A percentile compares a stretch with the other conserved stretches of the same genome.
Conservation (phyloP, 2,888 invertebrate species). For the Sesia bembeciformis region DNA sequence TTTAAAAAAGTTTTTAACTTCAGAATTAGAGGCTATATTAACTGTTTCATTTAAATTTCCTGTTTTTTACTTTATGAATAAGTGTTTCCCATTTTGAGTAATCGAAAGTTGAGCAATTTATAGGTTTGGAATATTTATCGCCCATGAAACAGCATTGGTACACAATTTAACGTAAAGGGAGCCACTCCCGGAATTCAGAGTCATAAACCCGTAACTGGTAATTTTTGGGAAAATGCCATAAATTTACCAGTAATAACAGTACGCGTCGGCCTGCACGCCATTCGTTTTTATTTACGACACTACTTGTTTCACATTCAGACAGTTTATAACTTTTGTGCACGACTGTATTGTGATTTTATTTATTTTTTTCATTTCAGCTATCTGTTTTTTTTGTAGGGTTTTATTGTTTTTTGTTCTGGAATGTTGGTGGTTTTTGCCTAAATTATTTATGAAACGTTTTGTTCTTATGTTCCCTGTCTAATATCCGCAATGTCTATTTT, state of each 20-base stretch:
- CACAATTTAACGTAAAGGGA: too few species aligned
- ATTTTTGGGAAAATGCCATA: constrained; percentile 15
- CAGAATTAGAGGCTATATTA: too few species aligned
- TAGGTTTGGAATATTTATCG: too few species aligned
- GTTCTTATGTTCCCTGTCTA: too few species aligned
- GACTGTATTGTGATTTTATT: constrained; percentile 61
- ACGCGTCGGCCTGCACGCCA: constrained; percentile 40
- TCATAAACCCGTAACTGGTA: constrained; percentile 23
- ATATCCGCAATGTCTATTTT: too few species aligned
- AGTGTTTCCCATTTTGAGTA: too few species aligned
- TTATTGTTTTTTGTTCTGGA: constrained; percentile 55
- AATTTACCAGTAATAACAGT: constrained; percentile 31
- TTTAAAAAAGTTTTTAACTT: too few species aligned
- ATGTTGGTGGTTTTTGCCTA: constrained; percentile 25
- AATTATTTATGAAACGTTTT: too few species aligned
- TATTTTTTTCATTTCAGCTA: constrained; percentile 41
- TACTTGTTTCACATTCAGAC: constrained; percentile 66
- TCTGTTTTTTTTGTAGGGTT: constrained; percentile 35
- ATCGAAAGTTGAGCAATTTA: too few species aligned
- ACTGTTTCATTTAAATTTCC: too few species aligned
- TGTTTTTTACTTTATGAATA: too few species aligned
- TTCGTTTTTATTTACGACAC: constrained; percentile 69
- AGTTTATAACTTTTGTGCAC: constrained; percentile 58
- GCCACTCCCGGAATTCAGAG: constrained; percentile 23
- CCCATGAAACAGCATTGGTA: too few species aligned